Conservation (phyloP, 1,140 invertebrate species). For the Anoplolepis gracilipes region DNA sequence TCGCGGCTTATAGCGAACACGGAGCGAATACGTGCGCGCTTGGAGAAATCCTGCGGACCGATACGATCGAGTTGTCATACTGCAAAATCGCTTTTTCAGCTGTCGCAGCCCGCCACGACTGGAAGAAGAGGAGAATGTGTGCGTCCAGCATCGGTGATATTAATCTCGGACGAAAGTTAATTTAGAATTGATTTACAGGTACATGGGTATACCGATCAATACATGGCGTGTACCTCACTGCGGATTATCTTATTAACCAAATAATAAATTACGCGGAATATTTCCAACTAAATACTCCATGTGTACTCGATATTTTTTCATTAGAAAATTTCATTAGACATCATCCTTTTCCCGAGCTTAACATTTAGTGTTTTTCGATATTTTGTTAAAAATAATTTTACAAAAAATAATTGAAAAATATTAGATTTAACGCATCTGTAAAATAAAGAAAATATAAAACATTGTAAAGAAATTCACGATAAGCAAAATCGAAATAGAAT, state of each 20-base stretch:
- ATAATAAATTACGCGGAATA: slow-evolving; percentile 43
- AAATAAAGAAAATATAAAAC: not conserved
- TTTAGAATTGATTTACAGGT: slow-evolving; percentile 62
- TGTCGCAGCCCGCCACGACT: not conserved
- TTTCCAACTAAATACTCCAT: not conserved
- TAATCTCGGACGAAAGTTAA: slow-evolving; percentile 60
- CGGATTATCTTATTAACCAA: slow-evolving; percentile 50
- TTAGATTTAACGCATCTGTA: not conserved
- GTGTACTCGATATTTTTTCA: not conserved
- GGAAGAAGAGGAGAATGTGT: not conserved
- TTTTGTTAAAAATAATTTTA: not conserved
- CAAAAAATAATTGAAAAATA: not conserved
- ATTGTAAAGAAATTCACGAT: not conserved
- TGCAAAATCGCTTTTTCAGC: slow-evolving; percentile 58
- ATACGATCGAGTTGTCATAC: slow-evolving; percentile 61
- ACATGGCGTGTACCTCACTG: slow-evolving; percentile 6
- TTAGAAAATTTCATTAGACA: not conserved
- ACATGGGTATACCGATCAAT: slow-evolving; percentile 43
- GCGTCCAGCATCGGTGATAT: slow-evolving; percentile 44
- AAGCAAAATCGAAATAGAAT: slow-evolving; percentile 7
- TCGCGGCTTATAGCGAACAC: slow-evolving; percentile 64
- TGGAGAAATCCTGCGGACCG: slow-evolving; percentile 48
- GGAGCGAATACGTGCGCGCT: slow-evolving; percentile 45
- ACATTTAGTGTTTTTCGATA: not conserved
- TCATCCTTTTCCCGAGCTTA: not conserved